These are phyloP conservation scores for Cotesia vestalis DNA, from an alignment of 1,140 invertebrate species.

Conservation along the genomic window DNA sequence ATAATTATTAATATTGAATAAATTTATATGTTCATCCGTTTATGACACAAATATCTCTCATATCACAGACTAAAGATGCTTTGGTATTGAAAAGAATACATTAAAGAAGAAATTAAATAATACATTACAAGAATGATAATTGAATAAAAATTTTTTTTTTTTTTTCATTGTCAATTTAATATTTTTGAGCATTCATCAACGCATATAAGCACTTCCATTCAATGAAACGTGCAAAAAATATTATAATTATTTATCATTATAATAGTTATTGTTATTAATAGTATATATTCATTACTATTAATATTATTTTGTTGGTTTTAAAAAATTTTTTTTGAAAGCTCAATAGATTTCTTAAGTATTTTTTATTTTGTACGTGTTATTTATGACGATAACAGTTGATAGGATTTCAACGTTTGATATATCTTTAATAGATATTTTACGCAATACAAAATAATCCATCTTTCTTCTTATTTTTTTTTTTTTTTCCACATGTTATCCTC, in stretches of 20 bases:
- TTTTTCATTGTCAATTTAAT: constrained; percentile 15
- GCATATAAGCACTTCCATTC: constrained; percentile 43
- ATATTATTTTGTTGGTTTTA: constrained; percentile 12
- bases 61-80: constrained; percentile 68
- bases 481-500: background rate
- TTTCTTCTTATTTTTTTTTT: constrained; percentile 30
- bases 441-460: constrained; percentile 50
- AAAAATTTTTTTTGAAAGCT: constrained; percentile 41
- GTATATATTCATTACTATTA: constrained; percentile 14
- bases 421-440: constrained; percentile 53
- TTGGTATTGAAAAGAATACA: constrained; percentile 61
- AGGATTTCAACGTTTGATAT: constrained; percentile 60
- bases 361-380: constrained; percentile 49
- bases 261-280: no score
- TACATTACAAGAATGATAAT: background rate
- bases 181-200: constrained; percentile 26
- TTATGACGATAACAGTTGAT: constrained; percentile 57
- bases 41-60: constrained; percentile 40
- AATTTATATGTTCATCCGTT: background rate
- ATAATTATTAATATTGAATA: background rate
- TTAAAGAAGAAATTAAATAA: constrained; percentile 14
- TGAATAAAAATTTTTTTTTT: background rate
- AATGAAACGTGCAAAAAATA: constrained; percentile 16
- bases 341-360: constrained; percentile 47
- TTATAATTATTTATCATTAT: no score